Conservation (phyloP, 2,888 invertebrate genomes). For the Conops quadrifasciatus region DNA sequence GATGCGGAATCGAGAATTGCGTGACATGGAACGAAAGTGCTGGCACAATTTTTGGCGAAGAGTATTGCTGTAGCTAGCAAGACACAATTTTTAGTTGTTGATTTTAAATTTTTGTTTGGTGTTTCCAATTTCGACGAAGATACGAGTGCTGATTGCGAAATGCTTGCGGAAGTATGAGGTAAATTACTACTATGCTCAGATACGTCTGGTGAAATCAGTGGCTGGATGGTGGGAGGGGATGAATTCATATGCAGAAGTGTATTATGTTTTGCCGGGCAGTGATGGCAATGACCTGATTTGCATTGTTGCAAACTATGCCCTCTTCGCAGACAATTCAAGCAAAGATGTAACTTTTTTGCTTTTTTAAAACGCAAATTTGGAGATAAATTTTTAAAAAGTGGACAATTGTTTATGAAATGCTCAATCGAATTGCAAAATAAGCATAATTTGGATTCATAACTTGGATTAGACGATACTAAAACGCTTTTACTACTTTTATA, state of each 20-base stretch:
- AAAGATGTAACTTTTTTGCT: not conserved
- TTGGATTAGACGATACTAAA: conserved; percentile 23
- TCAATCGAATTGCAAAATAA: conserved; percentile 24
- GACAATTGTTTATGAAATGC: conserved; percentile 29
- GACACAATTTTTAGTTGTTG: not conserved
- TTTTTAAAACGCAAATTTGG: conserved; percentile 6
- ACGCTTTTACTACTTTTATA: conserved; percentile 23
- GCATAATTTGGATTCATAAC: conserved; percentile 22
- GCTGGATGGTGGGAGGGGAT: no score
- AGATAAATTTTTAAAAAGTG: conserved; percentile 17
- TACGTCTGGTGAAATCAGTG: not conserved
- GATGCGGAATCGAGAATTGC: conserved; percentile 38
- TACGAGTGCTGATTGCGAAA: not conserved
- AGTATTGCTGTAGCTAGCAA: conserved; percentile 20
- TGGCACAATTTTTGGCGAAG: conserved; percentile 33
- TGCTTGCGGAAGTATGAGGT: no score
- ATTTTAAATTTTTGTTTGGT: not conserved
- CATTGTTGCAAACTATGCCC: not conserved
- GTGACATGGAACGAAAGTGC: conserved; percentile 35
- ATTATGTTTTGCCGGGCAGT: not conserved
- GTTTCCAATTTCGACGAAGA: not conserved
- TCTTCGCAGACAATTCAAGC: not conserved
- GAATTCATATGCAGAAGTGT: conserved; percentile 10
- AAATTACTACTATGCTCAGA: no score
- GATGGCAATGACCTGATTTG: not conserved